phyloP scores from a whole-genome alignment of 92 coral and sea anemone species.

The Phymanthus crucifer region DNA sequence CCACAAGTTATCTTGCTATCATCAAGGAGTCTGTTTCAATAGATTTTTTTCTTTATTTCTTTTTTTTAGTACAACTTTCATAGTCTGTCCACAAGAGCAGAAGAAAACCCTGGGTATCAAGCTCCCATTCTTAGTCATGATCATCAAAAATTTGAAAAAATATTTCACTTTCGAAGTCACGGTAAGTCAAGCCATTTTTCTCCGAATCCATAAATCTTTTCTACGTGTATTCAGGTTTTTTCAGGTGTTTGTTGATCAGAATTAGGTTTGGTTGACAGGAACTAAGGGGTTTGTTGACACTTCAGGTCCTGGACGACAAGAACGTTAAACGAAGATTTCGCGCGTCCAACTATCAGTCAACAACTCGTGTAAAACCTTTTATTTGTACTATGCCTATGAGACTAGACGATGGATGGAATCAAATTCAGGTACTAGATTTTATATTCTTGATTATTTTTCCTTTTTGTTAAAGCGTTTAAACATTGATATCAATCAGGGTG shows the following conservation, averaged over 20 bases:
- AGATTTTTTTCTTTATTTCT: slow-evolving; percentile 17
- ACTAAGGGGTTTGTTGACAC: slow-evolving; percentile 89
- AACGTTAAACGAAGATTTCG: slow-evolving; percentile 95
- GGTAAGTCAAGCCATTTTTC: slow-evolving; percentile 50
- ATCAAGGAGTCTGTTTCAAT: neutral
- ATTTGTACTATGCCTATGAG: slow-evolving; percentile 99
- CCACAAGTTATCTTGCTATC: neutral
- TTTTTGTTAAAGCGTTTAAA: neutral
- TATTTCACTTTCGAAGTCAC: slow-evolving; percentile 99
- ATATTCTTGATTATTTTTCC: neutral
- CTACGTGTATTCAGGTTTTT: neutral
- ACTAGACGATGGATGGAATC: slow-evolving; percentile 99
- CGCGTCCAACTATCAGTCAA: slow-evolving; percentile 99
- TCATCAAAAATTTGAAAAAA: slow-evolving; percentile 96
- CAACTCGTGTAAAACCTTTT: slow-evolving; percentile 97
- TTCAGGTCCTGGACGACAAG: slow-evolving; percentile 99
- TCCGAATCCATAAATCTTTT: neutral
- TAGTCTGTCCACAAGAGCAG: slow-evolving; percentile 89
- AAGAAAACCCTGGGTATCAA: slow-evolving; percentile 98
- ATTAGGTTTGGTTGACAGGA: slow-evolving; percentile 10
- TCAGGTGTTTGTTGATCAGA: slow-evolving; percentile 5
- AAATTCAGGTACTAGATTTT: slow-evolving; percentile 78
- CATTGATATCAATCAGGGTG: slow-evolving; percentile 17
- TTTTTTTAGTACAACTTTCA: slow-evolving; percentile 85
- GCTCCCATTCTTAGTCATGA: slow-evolving; percentile 98